Conservation (phyloP, 2,888 invertebrate genomes). For the Eudasyphora cyanicolor region DNA sequence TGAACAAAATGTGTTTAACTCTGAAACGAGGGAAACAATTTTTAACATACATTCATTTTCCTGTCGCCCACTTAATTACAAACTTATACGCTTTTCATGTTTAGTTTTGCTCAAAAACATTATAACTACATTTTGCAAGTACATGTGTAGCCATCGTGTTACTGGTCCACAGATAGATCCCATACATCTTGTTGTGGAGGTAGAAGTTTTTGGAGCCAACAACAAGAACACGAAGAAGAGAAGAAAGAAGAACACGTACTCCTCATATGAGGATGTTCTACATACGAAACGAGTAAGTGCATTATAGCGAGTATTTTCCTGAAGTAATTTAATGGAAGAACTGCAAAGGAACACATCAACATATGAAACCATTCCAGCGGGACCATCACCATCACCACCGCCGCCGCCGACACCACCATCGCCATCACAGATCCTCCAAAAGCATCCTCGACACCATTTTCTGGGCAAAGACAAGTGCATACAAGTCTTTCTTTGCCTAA, state of each 20-base stretch:
- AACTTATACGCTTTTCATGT: conserved; percentile 48
- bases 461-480: conserved; percentile 41
- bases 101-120: conserved; percentile 44
- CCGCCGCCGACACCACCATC: not conserved
- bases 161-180: not conserved
- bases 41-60: conserved; percentile 60
- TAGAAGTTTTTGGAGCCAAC: conserved; percentile 7
- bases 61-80: conserved; percentile 65
- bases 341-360: conserved; percentile 30
- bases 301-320: conserved; percentile 6
- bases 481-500: conserved; percentile 52
- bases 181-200: not conserved
- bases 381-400: not conserved
- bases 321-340: conserved; percentile 43
- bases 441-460: not conserved
- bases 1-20: conserved; percentile 45
- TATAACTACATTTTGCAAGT: conserved; percentile 53
- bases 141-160: conserved; percentile 45
- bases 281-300: not conserved
- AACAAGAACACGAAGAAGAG: no score
- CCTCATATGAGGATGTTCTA: not conserved
- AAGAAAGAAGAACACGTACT: not conserved
- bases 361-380: conserved; percentile 28
- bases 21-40: not conserved
- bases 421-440: conserved; percentile 3